phyloP scores from a whole-genome alignment of 2,113 vertebrate genomes.

The Rhea pennata region DNA sequence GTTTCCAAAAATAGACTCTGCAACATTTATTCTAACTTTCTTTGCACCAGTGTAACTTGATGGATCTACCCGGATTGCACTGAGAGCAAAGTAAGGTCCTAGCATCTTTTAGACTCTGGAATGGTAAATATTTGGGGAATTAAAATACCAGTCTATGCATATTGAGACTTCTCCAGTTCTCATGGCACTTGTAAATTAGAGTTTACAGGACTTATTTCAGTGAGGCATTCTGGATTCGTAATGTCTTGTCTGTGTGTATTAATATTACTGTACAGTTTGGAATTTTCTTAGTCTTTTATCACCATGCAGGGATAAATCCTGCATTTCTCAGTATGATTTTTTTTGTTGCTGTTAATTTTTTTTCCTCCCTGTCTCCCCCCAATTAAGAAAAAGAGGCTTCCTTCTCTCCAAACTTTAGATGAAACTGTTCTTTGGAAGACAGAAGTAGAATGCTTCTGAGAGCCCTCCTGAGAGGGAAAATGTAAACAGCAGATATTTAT shows the following conservation, averaged over 20 bases:
- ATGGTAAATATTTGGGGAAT: not conserved
- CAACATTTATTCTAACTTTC: accelerated
- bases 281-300: not conserved
- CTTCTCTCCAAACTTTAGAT: not conserved
- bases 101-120: not conserved
- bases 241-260: not conserved
- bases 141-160: not conserved
- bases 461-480: not conserved
- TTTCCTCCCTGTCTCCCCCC: not conserved
- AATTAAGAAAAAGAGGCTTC: not conserved
- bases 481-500: not conserved
- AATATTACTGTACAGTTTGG: not conserved
- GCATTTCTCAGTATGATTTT: not conserved
- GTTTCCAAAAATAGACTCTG: not conserved
- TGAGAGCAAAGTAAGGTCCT: not conserved
- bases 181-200: not conserved
- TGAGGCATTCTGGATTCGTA: not conserved
- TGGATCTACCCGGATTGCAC: not conserved
- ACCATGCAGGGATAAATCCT: not conserved
- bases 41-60: not conserved
- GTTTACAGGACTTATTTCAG: not conserved
- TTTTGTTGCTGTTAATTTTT: not conserved
- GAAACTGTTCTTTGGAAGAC: not conserved
- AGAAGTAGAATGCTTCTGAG: not conserved
- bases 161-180: not conserved